Base-by-base conservation (phyloP, 2,113 vertebrate species). In the Gnathonemus echidnorhynchus region DNA sequence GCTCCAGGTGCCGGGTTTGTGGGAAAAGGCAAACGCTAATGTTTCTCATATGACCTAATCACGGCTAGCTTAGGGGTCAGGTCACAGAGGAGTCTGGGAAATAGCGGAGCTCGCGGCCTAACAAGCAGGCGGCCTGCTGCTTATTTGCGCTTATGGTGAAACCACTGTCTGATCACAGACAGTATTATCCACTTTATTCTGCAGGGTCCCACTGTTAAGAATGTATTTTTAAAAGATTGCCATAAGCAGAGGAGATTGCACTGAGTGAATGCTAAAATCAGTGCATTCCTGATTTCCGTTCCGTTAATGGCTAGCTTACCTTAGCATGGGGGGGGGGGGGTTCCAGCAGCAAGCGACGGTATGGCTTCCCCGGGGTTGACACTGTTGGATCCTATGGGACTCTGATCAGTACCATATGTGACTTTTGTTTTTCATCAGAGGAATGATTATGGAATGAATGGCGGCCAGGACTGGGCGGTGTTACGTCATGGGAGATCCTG, bases 1-100 rank as follows among this genome's bases (percentile, higher is more conserved):
- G 31, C 3, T 42, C 0, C 77, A 93, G 91, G 92, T 95, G 91
- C 91, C 93, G 86, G 90, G 85, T 95, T 91, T 95, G 91, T 95
- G 95, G 92, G 93, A 95, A 95, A 95, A 94, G 77, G 89, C 91
- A 80, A 74, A 0, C 91, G 77, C 39, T 93, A 93, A 93, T 93
- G 92, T 92, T 94, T 95, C 93, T 95, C 95, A 94, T 93, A 94
- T 95, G 95, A 95, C 94, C 94, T 92, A 92, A 94, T 89, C 92
- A 92, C 92, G 93, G 90, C 90, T 93, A 94, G 93, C 92, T 49
- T 91, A 53, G 48, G 89, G 89, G 92, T 93, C 96, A 92, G 92
- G 92, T 93, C 92, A 2, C 91, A 5, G 92, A 91, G 91, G 86
- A 94, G 90, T 92, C 92, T 91, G 91, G 92, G 91, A 93, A 93